Conservation (phyloP, 2,113 vertebrate species). For the Perognathus longimembris region DNA sequence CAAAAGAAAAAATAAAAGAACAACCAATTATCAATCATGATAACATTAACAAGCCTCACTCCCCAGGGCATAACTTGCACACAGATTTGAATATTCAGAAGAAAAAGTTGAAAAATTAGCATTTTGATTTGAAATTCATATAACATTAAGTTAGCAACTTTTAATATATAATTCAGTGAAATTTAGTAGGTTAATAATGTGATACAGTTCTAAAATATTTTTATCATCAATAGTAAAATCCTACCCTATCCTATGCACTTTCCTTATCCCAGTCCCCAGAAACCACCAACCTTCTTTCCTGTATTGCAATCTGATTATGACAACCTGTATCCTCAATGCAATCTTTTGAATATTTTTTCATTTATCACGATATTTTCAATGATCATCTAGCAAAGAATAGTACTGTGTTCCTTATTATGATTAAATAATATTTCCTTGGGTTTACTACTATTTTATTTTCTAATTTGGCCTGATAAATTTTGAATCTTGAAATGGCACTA, state of each 20-base stretch:
- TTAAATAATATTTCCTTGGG: neutral
- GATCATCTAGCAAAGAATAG: too few species aligned
- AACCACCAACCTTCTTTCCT: neutral
- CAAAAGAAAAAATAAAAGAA: too few species aligned
- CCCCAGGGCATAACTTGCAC: too few species aligned
- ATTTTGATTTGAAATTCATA: neutral
- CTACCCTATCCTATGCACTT: too few species aligned
- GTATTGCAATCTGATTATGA: neutral
- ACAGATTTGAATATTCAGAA: too few species aligned
- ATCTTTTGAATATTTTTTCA: neutral
- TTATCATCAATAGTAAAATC: neutral
- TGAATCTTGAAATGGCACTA: neutral
- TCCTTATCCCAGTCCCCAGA: too few species aligned
- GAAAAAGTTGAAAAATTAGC: too few species aligned
- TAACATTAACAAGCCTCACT: too few species aligned
- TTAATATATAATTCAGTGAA: neutral
- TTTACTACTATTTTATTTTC: neutral
- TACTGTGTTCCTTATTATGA: neutral
- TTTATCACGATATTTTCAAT: neutral
- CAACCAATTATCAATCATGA: too few species aligned
- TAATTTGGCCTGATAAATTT: neutral
- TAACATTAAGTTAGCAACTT: neutral
- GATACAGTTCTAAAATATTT: neutral
- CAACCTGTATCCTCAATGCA: neutral
- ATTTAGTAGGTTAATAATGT: neutral